phyloP scores from a whole-genome alignment of 2,888 invertebrate genomes.

The Drosophila leonis region DNA sequence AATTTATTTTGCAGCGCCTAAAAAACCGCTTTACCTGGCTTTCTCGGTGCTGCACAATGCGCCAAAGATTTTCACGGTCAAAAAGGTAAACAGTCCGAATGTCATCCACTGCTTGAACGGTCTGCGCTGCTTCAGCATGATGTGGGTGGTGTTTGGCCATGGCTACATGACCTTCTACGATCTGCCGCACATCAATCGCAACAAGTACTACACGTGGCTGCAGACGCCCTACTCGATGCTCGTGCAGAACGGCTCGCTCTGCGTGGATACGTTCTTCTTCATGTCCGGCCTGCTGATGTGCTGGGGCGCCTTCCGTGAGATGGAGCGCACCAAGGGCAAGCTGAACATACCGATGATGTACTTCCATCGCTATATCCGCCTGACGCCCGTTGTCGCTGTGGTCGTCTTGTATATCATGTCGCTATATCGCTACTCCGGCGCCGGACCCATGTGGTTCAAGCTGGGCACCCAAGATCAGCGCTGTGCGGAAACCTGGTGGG shows the following conservation, averaged over 20 bases:
- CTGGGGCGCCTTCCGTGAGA: conserved; percentile 84
- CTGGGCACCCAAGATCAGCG: conserved; percentile 80
- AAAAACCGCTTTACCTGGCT: conserved; percentile 72
- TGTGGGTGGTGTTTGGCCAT: conserved; percentile 86
- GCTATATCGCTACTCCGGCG: conserved; percentile 86
- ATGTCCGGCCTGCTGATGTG: conserved; percentile 88
- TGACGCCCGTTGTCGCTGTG: conserved; percentile 87
- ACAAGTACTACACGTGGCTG: conserved; percentile 80
- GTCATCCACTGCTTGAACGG: conserved; percentile 86
- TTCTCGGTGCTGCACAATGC: conserved; percentile 86
- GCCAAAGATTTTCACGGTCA: conserved; percentile 84
- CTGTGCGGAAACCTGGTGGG: conserved; percentile 86
- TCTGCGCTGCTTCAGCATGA: conserved; percentile 85
- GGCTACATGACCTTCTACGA: conserved; percentile 84
- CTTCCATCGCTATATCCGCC: conserved; percentile 85
- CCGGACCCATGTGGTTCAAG: conserved; percentile 87
- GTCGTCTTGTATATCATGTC: conserved; percentile 86
- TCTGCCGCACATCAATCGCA: conserved; percentile 82
- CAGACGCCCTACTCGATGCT: conserved; percentile 83
- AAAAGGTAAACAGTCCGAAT: conserved; percentile 80
- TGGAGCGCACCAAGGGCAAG: conserved; percentile 83
- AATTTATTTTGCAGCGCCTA: conserved; percentile 64
- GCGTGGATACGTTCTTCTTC: conserved; percentile 89
- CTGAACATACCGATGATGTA: conserved; percentile 84
- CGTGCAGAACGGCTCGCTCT: conserved; percentile 86